Evolutionary conservation across 2,113 vertebrate genomes (phyloP).

Genomic region (Sebastes schlegelii): DNA sequence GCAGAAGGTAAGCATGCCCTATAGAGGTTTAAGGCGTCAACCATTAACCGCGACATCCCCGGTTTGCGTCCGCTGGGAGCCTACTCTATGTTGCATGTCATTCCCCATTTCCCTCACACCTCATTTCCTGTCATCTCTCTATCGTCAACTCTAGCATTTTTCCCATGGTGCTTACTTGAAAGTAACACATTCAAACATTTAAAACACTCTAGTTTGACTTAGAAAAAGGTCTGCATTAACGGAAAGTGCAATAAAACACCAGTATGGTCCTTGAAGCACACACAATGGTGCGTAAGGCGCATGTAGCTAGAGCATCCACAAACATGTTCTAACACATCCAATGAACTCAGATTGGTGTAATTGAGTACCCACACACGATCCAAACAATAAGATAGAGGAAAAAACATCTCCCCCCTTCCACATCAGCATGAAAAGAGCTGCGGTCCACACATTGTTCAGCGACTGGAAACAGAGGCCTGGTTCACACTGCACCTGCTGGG

Average conservation of each 20-base stretch:
- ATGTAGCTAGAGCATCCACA: not conserved
- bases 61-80: not conserved
- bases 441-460: constrained; percentile 47
- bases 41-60: not conserved
- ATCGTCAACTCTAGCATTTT: not conserved
- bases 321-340: constrained; percentile 8
- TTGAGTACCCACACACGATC: constrained; percentile 22
- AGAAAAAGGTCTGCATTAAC: not conserved
- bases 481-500: constrained; percentile 67
- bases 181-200: not conserved
- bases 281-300: not conserved
- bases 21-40: not conserved
- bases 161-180: not conserved
- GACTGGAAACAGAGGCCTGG: constrained; percentile 52
- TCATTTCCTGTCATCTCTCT: not conserved
- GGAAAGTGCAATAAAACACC: not conserved
- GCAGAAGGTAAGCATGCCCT: not conserved
- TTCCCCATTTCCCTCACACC: not conserved
- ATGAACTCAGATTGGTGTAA: constrained; percentile 14
- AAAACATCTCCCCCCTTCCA: constrained; percentile 21
- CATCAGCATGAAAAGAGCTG: constrained; percentile 38
- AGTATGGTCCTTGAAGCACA: not conserved
- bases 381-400: constrained; percentile 1
- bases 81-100: not conserved
- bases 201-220: not conserved